phyloP scores from a whole-genome alignment of 2,888 invertebrate species.

The Apotomis turbidana region DNA sequence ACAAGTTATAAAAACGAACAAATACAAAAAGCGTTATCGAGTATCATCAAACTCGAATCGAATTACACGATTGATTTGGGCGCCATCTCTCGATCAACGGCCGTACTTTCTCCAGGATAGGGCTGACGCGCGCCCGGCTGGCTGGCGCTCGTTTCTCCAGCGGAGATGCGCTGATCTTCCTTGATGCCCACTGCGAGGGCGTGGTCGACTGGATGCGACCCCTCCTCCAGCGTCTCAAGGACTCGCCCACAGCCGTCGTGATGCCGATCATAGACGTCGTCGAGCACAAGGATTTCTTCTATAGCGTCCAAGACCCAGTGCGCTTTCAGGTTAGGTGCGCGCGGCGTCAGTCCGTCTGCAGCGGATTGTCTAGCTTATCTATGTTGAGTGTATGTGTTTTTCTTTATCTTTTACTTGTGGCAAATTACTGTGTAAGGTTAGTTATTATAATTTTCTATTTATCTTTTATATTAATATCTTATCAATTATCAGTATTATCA shows the following conservation, averaged over 20 bases:
- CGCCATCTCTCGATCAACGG: constrained; percentile 17
- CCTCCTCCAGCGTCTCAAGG: constrained; percentile 92
- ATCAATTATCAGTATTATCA: too few species aligned
- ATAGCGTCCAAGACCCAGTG: constrained; percentile 84
- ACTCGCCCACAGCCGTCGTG: constrained; percentile 90
- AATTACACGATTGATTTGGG: background rate
- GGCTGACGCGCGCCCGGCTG: constrained; percentile 93
- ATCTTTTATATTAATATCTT: too few species aligned
- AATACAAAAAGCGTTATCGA: too few species aligned
- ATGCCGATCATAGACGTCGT: constrained; percentile 98
- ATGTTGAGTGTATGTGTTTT: background rate
- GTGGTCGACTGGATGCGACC: constrained; percentile 94
- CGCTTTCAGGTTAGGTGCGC: constrained; percentile 69
- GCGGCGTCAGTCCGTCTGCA: background rate
- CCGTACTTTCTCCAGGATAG: constrained; percentile 87
- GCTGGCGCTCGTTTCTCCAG: constrained; percentile 92
- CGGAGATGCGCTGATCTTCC: constrained; percentile 92
- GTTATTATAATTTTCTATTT: too few species aligned
- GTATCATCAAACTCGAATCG: background rate
- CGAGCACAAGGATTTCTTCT: constrained; percentile 90
- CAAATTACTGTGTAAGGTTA: too few species aligned
- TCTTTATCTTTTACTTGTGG: too few species aligned
- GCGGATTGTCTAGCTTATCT: background rate
- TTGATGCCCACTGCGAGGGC: constrained; percentile 96
- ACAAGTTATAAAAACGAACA: too few species aligned